Evolutionary conservation across 1,140 invertebrate species (phyloP).

Genomic region (Drosophila seguyi): DNA sequence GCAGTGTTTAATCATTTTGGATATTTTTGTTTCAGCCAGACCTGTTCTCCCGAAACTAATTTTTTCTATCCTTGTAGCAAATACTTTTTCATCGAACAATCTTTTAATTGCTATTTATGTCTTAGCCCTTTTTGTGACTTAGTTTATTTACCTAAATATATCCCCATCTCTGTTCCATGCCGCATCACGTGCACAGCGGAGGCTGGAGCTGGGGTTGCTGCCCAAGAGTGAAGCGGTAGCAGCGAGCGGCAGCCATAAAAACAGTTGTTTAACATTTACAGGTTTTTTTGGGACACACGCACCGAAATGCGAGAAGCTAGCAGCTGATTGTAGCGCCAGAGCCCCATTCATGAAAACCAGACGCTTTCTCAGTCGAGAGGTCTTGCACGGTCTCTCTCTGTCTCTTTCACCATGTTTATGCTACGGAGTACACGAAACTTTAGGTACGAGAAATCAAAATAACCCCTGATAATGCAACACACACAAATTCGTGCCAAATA

Average conservation of each 20-base stretch:
- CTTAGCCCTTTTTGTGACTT: not conserved
- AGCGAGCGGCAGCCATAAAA: conserved; percentile 11
- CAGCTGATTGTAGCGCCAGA: conserved; percentile 20
- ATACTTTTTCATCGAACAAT: not conserved
- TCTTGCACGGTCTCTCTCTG: not conserved
- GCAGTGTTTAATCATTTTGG: no score
- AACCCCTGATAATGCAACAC: not conserved
- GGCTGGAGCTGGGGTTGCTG: not conserved
- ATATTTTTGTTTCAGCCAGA: no score
- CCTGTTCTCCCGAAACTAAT: not conserved
- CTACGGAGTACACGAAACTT: not conserved
- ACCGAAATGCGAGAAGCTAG: not conserved
- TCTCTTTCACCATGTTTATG: not conserved
- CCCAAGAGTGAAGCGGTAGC: conserved; percentile 1
- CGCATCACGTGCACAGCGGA: conserved; percentile 29
- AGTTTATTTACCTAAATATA: not conserved
- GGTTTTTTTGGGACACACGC: conserved; percentile 43
- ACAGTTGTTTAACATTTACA: conserved; percentile 52
- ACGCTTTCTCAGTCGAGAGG: conserved; percentile 3
- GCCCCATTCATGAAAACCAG: conserved; percentile 40
- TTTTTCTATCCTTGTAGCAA: not conserved
- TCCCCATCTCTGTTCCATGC: not conserved
- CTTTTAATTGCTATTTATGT: not conserved
- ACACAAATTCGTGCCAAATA: not conserved
- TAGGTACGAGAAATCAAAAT: not conserved